Conservation (phyloP, 2,888 invertebrate species). For the Anorthoa munda region DNA sequence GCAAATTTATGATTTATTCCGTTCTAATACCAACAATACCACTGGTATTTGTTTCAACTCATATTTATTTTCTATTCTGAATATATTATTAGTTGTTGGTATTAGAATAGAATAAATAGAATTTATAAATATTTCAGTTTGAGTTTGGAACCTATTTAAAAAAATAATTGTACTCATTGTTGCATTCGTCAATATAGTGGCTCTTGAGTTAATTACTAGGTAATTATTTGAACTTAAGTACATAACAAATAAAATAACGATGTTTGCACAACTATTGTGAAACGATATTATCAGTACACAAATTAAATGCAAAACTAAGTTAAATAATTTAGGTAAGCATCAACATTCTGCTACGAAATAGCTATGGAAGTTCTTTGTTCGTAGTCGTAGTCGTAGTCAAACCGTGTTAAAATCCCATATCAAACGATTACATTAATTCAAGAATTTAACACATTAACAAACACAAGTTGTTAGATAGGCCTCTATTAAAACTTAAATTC, state of each 20-base stretch:
- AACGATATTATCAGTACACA: background rate
- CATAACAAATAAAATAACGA: too few species aligned
- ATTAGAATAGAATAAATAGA: too few species aligned
- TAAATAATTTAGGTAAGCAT: background rate
- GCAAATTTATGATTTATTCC: too few species aligned
- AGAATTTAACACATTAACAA: conserved; percentile 39
- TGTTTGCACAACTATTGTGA: background rate
- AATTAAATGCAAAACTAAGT: background rate
- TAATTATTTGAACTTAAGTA: background rate
- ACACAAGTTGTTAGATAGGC: conserved; percentile 17
- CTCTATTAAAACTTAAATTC: conserved; percentile 50
- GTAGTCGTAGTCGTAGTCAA: background rate
- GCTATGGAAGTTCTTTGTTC: conserved; percentile 37
- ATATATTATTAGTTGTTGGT: too few species aligned
- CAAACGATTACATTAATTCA: conserved; percentile 30
- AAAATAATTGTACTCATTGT: too few species aligned
- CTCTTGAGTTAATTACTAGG: background rate
- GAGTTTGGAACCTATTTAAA: too few species aligned
- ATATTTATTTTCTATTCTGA: too few species aligned
- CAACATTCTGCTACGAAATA: background rate
- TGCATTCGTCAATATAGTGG: too few species aligned
- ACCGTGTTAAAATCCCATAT: conserved; percentile 7
- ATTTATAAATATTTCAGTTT: too few species aligned
- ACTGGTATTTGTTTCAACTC: too few species aligned
- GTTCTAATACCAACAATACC: too few species aligned